Base-by-base conservation (phyloP, 2,113 vertebrate species). In the Tringa solitaria region DNA sequence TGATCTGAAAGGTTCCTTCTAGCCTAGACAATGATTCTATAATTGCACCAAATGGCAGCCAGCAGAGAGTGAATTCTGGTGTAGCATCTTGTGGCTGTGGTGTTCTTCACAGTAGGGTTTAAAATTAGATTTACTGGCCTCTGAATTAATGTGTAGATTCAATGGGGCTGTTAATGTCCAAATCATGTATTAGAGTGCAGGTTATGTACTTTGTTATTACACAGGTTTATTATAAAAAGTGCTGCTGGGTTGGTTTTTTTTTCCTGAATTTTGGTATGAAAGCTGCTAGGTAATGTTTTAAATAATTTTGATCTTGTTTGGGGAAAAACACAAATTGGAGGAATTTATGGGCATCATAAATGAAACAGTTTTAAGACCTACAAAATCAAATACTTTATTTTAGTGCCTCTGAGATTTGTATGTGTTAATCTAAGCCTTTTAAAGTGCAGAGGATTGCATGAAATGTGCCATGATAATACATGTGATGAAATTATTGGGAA, bases 261-360 rank as follows among this genome's bases (percentile, higher is more conserved):
- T 59, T 32, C 15, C 28, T 14, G 0, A 53, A n/a, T 51, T 85
- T 82, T 64, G 35, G 4, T 67, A 63, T 64, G 79, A 84, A 93
- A 87, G 32, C 15, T 84, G 64, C 32, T 82, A 8, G 30, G 3
- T 60, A 35, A 43, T 84, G 4, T 76, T 96, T 45, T 84, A 95
- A 95, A 77, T 86, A 76, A 65, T 54, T 89, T 45, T 96, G 41
- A 76, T 84, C 35, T 90, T 96, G 33, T 94, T 91, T 48, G 45
- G 48, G 53, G 41, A 41, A 92, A 95, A 91, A 59, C 46, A 79
- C 15, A 85, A 76, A 57, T 69, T 54, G 10, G 37, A 26, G 26
- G 53, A 61, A 65, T 77, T 95, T 90, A 64, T 21, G 21, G 20
- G 46, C 23, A 87, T 41, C 64, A 48, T 67, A 75, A 94, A 51